Base-by-base conservation (phyloP, 1,140 invertebrate species). In the Oncopodura yosiiana region DNA sequence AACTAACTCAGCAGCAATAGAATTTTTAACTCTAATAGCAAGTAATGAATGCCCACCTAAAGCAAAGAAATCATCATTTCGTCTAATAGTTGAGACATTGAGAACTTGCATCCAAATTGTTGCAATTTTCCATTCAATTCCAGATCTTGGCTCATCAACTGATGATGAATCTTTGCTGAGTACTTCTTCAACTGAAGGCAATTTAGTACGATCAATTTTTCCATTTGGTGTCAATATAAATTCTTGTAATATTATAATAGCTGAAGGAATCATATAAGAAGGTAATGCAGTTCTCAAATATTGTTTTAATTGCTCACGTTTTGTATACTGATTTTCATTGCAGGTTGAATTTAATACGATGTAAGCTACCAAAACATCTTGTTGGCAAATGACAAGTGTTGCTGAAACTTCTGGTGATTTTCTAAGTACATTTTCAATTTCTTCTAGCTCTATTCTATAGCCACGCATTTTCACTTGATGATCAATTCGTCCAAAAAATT, bases 21-120 rank as follows among this genome's bases (percentile, higher is more conserved):
- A n/a, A n/a, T n/a, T n/a, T n/a, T n/a, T n/a, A n/a, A 44, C 42
- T 26, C 26, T 44, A 24, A 44, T 44, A 11, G 11, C 27, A 11
- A 29, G 24, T 9, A 48, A 18, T 30, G 11, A 16, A 26, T 48
- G 26, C 9, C 45, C 45, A n/a, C 45, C 45, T n/a, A 48, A 23
- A 6, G 11, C 19, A 18, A 48, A 48, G 21, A 48, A 48, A 21
- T 48, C 45, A 30, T 48, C 45, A n/a, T n/a, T n/a, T n/a, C n/a
- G n/a, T n/a, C n/a, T n/a, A n/a, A n/a, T n/a, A n/a, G n/a, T n/a
- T n/a, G n/a, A n/a, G n/a, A n/a, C n/a, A n/a, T n/a, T n/a, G n/a
- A n/a, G n/a, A n/a, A n/a, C n/a, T n/a, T n/a, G n/a, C n/a, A n/a
- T n/a, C n/a, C n/a, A n/a, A n/a, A n/a, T n/a, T n/a, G n/a, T n/a